These are phyloP conservation scores for Acanthurus leucopareius DNA, from an alignment of 2,797 vertebrate species.

Conservation along the genomic window DNA sequence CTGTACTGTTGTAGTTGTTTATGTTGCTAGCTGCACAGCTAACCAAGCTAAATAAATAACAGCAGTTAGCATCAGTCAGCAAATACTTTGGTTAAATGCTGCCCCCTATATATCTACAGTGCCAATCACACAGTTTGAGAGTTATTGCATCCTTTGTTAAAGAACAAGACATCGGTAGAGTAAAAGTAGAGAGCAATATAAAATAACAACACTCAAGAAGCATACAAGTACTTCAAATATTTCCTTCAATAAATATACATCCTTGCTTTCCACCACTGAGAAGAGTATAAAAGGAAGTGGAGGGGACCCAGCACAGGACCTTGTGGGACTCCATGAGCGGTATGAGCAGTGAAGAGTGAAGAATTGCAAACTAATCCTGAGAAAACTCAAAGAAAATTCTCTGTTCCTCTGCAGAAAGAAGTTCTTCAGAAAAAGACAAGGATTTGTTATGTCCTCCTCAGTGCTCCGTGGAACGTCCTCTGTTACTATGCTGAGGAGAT, in stretches of 20 bases:
- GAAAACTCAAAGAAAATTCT: neutral
- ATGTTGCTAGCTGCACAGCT: too few species aligned
- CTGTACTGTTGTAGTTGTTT: too few species aligned
- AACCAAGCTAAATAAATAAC: too few species aligned
- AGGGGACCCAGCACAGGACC: neutral
- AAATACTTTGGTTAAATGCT: too few species aligned
- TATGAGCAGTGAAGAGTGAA: neutral
- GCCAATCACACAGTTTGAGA: too few species aligned
- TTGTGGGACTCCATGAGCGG: neutral
- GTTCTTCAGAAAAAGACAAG: slow-evolving; percentile 56
- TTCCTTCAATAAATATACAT: neutral
- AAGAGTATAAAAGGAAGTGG: neutral
- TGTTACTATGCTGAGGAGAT: slow-evolving; percentile 89
- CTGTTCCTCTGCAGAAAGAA: slow-evolving; percentile 65
- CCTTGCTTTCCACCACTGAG: neutral
- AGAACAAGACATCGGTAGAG: too few species aligned
- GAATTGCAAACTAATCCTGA: neutral
- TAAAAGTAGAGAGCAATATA: too few species aligned
- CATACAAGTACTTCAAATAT: too few species aligned
- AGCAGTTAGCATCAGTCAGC: too few species aligned
- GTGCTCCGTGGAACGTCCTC: slow-evolving; percentile 83
- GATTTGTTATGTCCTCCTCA: slow-evolving; percentile 82
- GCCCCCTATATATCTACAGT: too few species aligned
- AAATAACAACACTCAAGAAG: too few species aligned
- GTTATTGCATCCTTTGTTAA: too few species aligned